These are phyloP conservation scores for human (Homo sapiens) DNA, from an alignment of 2,113 vertebrate genomes.

Conservation along the genomic window GRCh38 chr2:6594001-6594500, in stretches of 20 bases:
- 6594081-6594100: neutral
- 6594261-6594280: neutral
- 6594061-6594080: neutral
- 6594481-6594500: neutral
- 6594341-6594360: neutral
- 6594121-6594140: neutral
- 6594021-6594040: neutral
- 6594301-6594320: neutral
- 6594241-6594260: neutral
- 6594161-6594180: fast-evolving
- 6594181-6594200: neutral
- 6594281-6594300: neutral
- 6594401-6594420: neutral
- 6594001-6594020: neutral
- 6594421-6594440: neutral
- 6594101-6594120: neutral
- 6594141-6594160: neutral
- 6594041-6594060: too few relatives aligned
- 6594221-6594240: neutral
- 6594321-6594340: neutral
- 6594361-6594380: neutral
- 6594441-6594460: neutral
- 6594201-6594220: neutral
- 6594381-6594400: neutral
- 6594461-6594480: neutral